Percentiles rank a stretch among this genome's conserved stretches.
phyloP scores from a whole-genome alignment of 1,140 invertebrate species.

The Zaprionus inermis region DNA sequence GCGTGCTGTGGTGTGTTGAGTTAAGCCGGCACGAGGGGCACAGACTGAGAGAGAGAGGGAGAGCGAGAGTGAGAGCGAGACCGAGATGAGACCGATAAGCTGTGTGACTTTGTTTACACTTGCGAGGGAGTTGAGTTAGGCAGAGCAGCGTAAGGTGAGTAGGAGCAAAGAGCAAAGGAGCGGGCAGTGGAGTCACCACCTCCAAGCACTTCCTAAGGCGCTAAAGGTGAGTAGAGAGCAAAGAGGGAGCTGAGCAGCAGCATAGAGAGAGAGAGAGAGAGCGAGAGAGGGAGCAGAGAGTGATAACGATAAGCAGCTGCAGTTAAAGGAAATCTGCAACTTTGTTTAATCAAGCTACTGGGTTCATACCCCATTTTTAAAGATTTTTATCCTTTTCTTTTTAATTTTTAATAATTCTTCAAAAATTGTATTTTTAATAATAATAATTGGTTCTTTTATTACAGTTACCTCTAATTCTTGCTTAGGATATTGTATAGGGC shows the following conservation, averaged over 20 bases:
- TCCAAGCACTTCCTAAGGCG: neutral
- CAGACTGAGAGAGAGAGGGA: neutral
- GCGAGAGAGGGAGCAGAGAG: neutral
- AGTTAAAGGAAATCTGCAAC: slow-evolving; percentile 2
- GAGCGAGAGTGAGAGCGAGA: neutral
- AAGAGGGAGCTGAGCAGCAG: neutral
- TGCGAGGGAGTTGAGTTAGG: neutral
- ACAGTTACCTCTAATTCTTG: too few relatives aligned
- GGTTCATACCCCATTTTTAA: too few relatives aligned
- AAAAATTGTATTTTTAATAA: too few relatives aligned
- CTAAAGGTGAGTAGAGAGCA: neutral
- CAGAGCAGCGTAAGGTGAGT: neutral
- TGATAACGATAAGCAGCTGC: neutral
- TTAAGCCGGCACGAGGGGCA: neutral
- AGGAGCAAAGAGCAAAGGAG: neutral
- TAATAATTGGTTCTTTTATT: too few relatives aligned
- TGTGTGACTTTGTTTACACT: neutral
- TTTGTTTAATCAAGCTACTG: neutral
- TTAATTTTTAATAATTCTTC: too few relatives aligned
- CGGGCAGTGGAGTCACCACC: too few relatives aligned
- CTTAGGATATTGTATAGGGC: too few relatives aligned
- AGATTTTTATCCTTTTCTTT: too few relatives aligned
- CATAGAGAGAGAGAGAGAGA: neutral
- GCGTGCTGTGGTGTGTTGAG: neutral
- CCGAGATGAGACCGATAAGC: neutral